Evolutionary conservation across 2,888 invertebrate species (phyloP).

Genomic region (Limulus polyphemus): DNA sequence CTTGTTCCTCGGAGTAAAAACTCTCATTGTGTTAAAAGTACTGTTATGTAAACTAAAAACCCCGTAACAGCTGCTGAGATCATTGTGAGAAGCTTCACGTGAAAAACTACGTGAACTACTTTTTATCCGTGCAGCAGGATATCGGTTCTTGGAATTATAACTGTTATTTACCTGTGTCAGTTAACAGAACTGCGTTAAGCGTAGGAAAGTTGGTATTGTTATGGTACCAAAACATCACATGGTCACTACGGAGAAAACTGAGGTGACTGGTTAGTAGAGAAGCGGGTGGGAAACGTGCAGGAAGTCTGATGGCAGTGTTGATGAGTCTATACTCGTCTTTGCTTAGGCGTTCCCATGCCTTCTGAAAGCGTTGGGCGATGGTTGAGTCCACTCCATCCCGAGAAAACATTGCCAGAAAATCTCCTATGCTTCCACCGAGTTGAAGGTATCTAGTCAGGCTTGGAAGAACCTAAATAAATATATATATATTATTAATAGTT

Average conservation of each 20-base stretch:
- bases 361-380: conserved; percentile 27
- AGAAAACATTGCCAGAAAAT: conserved; percentile 34
- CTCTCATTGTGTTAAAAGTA: no score
- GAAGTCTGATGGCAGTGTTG: conserved; percentile 26
- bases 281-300: conserved; percentile 28
- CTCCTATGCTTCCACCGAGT: conserved; percentile 26
- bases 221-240: conserved; percentile 35
- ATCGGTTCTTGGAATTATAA: no score
- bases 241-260: conserved; percentile 35
- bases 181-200: conserved; percentile 34
- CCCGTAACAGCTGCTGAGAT: no score
- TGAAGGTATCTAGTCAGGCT: conserved; percentile 4
- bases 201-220: conserved; percentile 29
- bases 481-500: not conserved
- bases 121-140: no score
- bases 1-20: no score
- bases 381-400: conserved; percentile 30
- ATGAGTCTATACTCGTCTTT: conserved; percentile 15
- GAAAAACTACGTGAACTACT: no score
- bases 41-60: no score
- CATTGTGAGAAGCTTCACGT: no score
- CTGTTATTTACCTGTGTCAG: conserved; percentile 36
- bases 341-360: conserved; percentile 18
- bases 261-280: conserved; percentile 30
- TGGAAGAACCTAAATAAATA: conserved; percentile 5